Base-by-base conservation (phyloP, 2,797 vertebrate genomes). In the Hippoglossus hippoglossus region DNA sequence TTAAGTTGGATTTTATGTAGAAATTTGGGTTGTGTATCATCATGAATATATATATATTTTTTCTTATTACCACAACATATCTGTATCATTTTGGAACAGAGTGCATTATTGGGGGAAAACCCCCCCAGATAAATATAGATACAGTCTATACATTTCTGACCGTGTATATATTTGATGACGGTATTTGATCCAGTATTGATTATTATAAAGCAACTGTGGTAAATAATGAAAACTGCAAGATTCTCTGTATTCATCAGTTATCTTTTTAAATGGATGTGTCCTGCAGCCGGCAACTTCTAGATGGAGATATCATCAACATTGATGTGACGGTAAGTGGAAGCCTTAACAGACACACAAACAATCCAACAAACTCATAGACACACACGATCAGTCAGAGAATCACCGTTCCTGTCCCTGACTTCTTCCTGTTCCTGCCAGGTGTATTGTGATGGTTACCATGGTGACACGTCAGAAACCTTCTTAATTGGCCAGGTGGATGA, bases 241-340 rank as follows among this genome's bases (percentile, higher is more conserved):
- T 51, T 64, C 12, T 57, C 15, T 73, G 7, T 82, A 19, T 84
- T 55, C 34, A 67, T 49, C 82, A 53, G 85, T 89, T 67, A 87
- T 82, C 9, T 28, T 58, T 49, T 52, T 1, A n/a, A 18, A 4
- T 90, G 69, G 22, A 3, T 89, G 87, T 92, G 74, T 78, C 84
- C 92, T 92, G 86, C 93, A 99, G 98, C 93, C 97, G 97, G 81
- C 95, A 94, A 86, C 97, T 99, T 93, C 94, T 95, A 86, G 95
- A 98, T 89, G 98, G 98, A 68, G 98, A 99, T 88, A 98, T 99
- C 90, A 97, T 99, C 94, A 99, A 99, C 94, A 94, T 99, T 80
- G 98, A 99, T 85, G 97, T 99, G 90, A 99, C 98, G 36, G 98
- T 99, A 90, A 97, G 98, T 97, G 21, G 11, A 69, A 13, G 6